Conservation (phyloP, 2,113 vertebrate species). For the Sorex fumeus region DNA sequence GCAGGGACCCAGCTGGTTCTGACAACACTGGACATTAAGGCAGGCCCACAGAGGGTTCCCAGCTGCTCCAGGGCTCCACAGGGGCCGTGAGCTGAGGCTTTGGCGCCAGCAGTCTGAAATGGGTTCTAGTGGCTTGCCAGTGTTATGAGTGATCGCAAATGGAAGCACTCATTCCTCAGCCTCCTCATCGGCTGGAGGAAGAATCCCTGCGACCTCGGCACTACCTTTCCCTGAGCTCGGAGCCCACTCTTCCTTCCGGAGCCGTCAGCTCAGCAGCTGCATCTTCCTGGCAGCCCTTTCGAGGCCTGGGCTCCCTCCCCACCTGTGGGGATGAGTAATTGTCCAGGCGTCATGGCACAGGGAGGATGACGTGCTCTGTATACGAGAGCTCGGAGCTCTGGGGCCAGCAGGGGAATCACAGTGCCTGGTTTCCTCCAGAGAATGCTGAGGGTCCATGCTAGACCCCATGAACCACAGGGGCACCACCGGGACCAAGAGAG, state of each 20-base stretch:
- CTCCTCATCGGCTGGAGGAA: neutral
- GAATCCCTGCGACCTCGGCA: neutral
- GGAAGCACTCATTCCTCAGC: no score
- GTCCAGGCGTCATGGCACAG: neutral
- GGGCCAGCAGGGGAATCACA: neutral
- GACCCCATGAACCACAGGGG: neutral
- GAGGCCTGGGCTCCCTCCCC: neutral
- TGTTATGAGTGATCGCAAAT: no score
- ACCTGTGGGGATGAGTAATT: neutral
- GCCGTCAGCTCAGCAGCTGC: neutral
- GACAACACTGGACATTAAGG: no score
- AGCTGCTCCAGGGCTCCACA: no score
- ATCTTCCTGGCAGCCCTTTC: neutral
- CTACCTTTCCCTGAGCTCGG: neutral
- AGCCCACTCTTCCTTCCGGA: neutral
- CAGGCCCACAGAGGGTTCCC: no score
- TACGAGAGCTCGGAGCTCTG: neutral
- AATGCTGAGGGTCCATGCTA: neutral
- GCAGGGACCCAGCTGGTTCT: no score
- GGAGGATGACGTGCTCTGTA: neutral
- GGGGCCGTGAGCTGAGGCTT: no score
- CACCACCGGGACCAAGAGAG: neutral
- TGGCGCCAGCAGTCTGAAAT: no score
- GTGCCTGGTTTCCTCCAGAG: neutral
- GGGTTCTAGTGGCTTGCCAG: no score